phyloP scores from a whole-genome alignment of 2,888 invertebrate genomes.

The Myopa tessellatipennis region DNA sequence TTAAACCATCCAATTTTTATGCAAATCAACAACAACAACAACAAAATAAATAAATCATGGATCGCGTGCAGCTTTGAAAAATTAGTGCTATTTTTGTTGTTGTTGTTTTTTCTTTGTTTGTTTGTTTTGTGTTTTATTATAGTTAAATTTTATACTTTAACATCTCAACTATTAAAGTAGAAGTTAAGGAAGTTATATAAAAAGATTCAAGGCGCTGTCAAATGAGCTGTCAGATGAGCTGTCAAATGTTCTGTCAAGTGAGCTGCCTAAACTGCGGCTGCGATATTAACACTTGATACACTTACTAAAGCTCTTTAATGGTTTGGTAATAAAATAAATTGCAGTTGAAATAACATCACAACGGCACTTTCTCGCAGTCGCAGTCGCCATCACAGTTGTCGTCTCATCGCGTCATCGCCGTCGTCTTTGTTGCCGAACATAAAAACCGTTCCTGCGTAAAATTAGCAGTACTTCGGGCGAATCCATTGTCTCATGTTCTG shows the following conservation, averaged over 20 bases:
- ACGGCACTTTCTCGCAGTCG: too few relatives aligned
- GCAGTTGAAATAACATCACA: too few relatives aligned
- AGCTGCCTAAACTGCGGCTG: neutral
- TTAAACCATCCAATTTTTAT: neutral
- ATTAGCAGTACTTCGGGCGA: neutral
- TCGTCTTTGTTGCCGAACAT: neutral
- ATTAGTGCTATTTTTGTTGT: neutral
- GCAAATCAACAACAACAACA: conserved; percentile 18
- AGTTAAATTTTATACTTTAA: neutral
- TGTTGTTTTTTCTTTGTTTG: neutral
- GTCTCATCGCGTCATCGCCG: too few relatives aligned
- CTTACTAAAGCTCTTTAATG: too few relatives aligned
- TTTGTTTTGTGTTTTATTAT: neutral
- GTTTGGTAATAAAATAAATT: too few relatives aligned
- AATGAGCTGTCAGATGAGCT: too few relatives aligned
- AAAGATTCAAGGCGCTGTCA: too few relatives aligned
- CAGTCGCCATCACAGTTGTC: too few relatives aligned
- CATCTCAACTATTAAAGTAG: too few relatives aligned
- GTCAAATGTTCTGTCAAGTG: too few relatives aligned
- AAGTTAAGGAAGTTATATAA: too few relatives aligned
- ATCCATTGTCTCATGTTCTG: neutral
- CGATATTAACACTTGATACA: neutral
- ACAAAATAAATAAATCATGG: conserved; percentile 3
- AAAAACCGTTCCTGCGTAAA: neutral
- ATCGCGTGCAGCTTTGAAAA: conserved; percentile 29